These are phyloP conservation scores for Riparia riparia DNA, from an alignment of 2,113 vertebrate species.

Conservation along the genomic window DNA sequence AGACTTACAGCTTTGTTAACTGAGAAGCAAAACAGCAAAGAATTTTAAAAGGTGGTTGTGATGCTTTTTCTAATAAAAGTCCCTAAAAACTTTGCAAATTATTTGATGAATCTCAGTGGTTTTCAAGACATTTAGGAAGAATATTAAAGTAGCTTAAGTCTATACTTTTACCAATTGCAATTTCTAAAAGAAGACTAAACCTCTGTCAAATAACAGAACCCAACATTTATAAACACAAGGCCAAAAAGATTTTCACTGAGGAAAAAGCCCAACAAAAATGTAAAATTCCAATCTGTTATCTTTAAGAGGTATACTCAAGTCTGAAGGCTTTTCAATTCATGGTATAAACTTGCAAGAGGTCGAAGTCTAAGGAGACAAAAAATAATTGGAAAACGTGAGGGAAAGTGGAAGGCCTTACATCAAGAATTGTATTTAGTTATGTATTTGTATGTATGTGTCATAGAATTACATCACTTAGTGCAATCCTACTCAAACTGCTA, in stretches of 20 bases:
- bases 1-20: background rate
- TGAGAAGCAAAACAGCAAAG: background rate
- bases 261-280: rapidly evolving
- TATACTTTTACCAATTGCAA: background rate
- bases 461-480: background rate
- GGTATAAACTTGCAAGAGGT: background rate
- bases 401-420: background rate
- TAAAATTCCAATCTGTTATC: background rate
- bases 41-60: background rate
- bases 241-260: background rate
- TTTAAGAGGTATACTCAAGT: background rate
- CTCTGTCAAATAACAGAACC: background rate
- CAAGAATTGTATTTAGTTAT: background rate
- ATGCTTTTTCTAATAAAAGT: background rate
- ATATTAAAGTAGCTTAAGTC: background rate
- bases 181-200: background rate
- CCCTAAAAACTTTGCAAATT: background rate
- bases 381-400: background rate
- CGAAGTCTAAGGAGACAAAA: background rate
- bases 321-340: conserved; percentile 6
- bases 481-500: background rate
- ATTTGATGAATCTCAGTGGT: background rate
- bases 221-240: background rate
- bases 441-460: background rate
- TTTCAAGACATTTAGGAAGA: background rate